phyloP scores from a whole-genome alignment of 1,140 invertebrate species.

The Tetranychus urticae region DNA sequence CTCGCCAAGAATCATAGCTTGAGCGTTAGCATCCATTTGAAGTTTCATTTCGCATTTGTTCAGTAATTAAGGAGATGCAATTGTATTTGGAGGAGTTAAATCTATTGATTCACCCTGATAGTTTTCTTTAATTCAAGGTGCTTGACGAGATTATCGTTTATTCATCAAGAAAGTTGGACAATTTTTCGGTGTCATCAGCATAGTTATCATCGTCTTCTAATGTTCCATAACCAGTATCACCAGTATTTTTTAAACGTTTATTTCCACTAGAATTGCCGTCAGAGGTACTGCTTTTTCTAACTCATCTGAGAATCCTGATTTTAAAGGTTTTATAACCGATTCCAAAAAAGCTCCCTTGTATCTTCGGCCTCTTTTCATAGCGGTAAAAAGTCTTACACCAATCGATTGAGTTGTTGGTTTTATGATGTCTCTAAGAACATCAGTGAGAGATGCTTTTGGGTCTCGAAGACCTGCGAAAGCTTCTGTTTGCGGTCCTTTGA shows the following conservation, averaged over 20 bases:
- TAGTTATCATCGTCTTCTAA: slow-evolving; percentile 38
- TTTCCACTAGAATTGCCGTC: slow-evolving; percentile 6
- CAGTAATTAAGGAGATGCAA: no score
- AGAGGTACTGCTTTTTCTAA: neutral
- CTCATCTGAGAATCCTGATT: slow-evolving; percentile 25
- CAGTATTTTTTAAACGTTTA: slow-evolving; percentile 6
- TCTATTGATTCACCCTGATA: slow-evolving; percentile 19
- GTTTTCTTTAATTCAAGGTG: slow-evolving; percentile 82
- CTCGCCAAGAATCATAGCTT: slow-evolving; percentile 6
- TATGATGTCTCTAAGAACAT: slow-evolving; percentile 44
- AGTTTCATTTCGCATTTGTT: no score
- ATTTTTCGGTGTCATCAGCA: slow-evolving; percentile 32
- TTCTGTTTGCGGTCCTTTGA: slow-evolving; percentile 20
- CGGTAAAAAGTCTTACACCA: slow-evolving; percentile 55
- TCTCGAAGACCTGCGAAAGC: slow-evolving; percentile 13
- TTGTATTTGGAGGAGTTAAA: neutral
- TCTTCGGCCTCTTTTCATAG: slow-evolving; percentile 37
- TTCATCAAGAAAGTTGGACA: no score
- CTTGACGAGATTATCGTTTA: slow-evolving; percentile 59
- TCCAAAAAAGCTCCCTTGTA: slow-evolving; percentile 20
- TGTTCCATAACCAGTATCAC: no score
- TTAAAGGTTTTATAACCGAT: slow-evolving; percentile 41
- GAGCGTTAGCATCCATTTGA: slow-evolving; percentile 5
- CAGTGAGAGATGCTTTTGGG: slow-evolving; percentile 41
- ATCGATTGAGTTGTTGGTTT: slow-evolving; percentile 55